A percentile compares a stretch with the other conserved stretches of the same genome.
Conservation (phyloP, 2,888 invertebrate species). For the Luperina testacea region DNA sequence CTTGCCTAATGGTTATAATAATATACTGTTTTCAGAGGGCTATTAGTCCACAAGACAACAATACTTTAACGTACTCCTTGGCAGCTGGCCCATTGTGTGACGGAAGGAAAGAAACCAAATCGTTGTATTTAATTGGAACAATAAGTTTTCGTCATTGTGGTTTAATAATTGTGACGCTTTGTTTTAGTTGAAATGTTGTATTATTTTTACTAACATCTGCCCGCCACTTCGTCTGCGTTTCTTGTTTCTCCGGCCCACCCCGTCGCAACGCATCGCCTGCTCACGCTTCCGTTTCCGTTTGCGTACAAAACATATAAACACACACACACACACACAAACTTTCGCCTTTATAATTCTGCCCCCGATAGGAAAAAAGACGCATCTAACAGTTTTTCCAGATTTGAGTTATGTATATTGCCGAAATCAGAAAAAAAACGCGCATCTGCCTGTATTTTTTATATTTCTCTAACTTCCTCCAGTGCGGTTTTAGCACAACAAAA, state of each 20-base stretch:
- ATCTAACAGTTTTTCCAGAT: too few relatives aligned
- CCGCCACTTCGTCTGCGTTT: not conserved
- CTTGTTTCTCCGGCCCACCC: too few relatives aligned
- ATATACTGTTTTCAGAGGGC: slow-evolving; percentile 68
- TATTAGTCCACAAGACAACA: slow-evolving; percentile 75
- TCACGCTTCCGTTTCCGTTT: too few relatives aligned
- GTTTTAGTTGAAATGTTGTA: slow-evolving; percentile 1
- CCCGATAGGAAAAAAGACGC: too few relatives aligned
- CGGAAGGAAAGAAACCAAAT: slow-evolving; percentile 78
- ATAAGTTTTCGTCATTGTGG: slow-evolving; percentile 67
- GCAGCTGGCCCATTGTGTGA: slow-evolving; percentile 81
- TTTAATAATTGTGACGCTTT: slow-evolving; percentile 51
- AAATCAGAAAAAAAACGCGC: too few relatives aligned
- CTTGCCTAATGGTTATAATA: slow-evolving; percentile 70
- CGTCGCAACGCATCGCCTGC: not conserved
- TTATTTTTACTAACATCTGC: not conserved
- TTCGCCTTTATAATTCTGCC: too few relatives aligned
- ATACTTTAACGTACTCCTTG: slow-evolving; percentile 77
- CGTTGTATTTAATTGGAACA: slow-evolving; percentile 74
- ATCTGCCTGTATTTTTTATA: too few relatives aligned
- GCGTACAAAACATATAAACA: too few relatives aligned
- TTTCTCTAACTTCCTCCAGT: too few relatives aligned
- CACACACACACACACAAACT: too few relatives aligned
- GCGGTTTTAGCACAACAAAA: too few relatives aligned
- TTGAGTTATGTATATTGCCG: too few relatives aligned